Conservation (phyloP, 30 jellyfish, hydroid and myxozoan species). For the Cassiopea xamachana region DNA sequence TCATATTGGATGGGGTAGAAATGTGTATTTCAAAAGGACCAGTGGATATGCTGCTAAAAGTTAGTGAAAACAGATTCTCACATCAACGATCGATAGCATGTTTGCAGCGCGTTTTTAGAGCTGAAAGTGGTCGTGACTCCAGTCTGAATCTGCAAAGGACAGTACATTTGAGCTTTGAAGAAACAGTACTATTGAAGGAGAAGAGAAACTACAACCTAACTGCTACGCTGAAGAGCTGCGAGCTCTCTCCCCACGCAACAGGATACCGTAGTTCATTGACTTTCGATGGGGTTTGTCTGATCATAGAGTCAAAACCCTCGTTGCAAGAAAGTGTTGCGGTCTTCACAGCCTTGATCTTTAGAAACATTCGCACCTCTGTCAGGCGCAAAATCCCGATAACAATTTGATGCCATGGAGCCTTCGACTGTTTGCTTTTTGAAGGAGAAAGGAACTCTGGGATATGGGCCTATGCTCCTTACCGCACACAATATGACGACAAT, state of each 20-base stretch:
- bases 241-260: constrained; percentile 1
- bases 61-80: constrained; percentile 35
- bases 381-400: constrained; percentile 66
- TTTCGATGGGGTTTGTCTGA: constrained; percentile 62
- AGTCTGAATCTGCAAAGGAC: constrained; percentile 13
- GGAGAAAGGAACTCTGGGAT: too few species aligned
- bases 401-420: background rate
- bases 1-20: constrained; percentile 53
- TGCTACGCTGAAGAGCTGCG: constrained; percentile 58
- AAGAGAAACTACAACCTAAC: constrained; percentile 19
- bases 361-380: constrained; percentile 29
- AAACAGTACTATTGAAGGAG: constrained; percentile 14
- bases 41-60: constrained; percentile 28
- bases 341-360: constrained; percentile 64
- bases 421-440: background rate
- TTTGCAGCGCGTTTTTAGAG: constrained; percentile 37
- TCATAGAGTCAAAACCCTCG: constrained; percentile 7
- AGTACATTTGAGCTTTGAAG: constrained; percentile 39
- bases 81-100: constrained; percentile 39
- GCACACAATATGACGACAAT: too few species aligned
- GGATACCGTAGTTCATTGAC: constrained; percentile 42
- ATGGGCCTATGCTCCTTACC: too few species aligned
- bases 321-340: constrained; percentile 6
- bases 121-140: constrained; percentile 33
- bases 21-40: constrained; percentile 62